These are phyloP conservation scores for Echiichthys vipera DNA, from an alignment of 2,797 vertebrate genomes.

Conservation along the genomic window DNA sequence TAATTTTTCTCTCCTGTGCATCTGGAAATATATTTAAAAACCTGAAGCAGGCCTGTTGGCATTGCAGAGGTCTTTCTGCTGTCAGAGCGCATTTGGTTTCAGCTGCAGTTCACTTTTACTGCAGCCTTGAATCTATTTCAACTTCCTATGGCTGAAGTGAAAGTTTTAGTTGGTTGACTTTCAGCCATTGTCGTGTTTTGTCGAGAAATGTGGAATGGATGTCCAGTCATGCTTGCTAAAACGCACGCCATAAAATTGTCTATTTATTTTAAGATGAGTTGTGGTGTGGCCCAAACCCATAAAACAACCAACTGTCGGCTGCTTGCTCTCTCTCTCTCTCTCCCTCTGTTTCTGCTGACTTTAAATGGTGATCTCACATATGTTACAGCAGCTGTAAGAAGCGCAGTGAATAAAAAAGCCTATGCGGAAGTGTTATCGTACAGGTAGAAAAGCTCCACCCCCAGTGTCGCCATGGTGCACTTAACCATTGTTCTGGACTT, in stretches of 20 bases:
- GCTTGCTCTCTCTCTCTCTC: neutral
- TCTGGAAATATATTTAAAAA: constrained; percentile 67
- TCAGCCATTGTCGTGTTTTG: constrained; percentile 7
- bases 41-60: constrained; percentile 20
- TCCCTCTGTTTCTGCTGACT: constrained; percentile 55
- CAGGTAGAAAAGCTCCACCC: no score
- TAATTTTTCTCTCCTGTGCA: constrained; percentile 27
- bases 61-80: constrained; percentile 45
- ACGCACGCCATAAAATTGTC: constrained; percentile 40
- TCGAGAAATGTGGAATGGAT: constrained; percentile 9
- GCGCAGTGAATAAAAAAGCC: constrained; percentile 32
- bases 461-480: no score
- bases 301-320: constrained; percentile 51
- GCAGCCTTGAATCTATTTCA: constrained; percentile 39
- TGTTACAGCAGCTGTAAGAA: constrained; percentile 42
- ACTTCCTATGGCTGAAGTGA: constrained; percentile 12
- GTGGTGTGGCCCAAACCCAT: constrained; percentile 31
- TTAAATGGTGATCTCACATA: constrained; percentile 58
- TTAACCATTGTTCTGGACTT: no score
- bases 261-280: constrained; percentile 59
- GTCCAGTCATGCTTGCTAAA: constrained; percentile 8
- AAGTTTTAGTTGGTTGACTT: constrained; percentile 15
- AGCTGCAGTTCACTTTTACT: constrained; percentile 37
- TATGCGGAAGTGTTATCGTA: no score
- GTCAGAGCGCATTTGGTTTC: constrained; percentile 53